phyloP scores from a whole-genome alignment of 1,140 invertebrate genomes.

The Bombus soroeensis region DNA sequence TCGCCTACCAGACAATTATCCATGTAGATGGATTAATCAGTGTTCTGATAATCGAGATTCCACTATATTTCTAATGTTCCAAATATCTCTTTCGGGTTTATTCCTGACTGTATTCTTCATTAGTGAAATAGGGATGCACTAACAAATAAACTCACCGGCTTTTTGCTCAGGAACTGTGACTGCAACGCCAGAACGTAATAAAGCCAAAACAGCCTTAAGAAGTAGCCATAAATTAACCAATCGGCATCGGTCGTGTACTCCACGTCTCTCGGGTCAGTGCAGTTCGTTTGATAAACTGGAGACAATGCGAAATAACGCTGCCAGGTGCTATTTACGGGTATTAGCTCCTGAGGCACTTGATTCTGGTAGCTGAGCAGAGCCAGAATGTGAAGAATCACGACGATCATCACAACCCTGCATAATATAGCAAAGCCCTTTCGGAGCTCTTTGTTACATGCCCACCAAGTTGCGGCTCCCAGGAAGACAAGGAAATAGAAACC shows the following conservation, averaged over 20 bases:
- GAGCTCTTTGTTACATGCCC: constrained; percentile 91
- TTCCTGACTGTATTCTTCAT: no score
- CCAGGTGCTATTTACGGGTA: constrained; percentile 87
- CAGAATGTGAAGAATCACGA: constrained; percentile 90
- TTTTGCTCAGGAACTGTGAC: constrained; percentile 87
- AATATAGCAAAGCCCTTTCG: constrained; percentile 89
- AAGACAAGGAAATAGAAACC: constrained; percentile 95
- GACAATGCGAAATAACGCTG: constrained; percentile 88
- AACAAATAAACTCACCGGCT: constrained; percentile 85
- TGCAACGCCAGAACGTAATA: constrained; percentile 89
- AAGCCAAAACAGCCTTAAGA: constrained; percentile 88
- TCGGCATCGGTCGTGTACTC: constrained; percentile 84
- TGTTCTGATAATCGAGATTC: no score
- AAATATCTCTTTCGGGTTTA: no score
- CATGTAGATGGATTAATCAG: no score
- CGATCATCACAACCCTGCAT: constrained; percentile 88
- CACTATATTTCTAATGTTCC: no score
- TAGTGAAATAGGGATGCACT: no score
- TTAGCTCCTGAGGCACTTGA: constrained; percentile 89
- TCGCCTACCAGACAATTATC: no score
- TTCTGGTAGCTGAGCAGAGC: constrained; percentile 94
- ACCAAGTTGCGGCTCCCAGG: constrained; percentile 92
- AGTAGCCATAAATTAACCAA: constrained; percentile 90
- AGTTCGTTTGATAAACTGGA: constrained; percentile 85
- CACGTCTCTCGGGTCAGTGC: constrained; percentile 86